These are phyloP conservation scores for Crepidodera aurea DNA, from an alignment of 2,888 invertebrate species.

Conservation along the genomic window DNA sequence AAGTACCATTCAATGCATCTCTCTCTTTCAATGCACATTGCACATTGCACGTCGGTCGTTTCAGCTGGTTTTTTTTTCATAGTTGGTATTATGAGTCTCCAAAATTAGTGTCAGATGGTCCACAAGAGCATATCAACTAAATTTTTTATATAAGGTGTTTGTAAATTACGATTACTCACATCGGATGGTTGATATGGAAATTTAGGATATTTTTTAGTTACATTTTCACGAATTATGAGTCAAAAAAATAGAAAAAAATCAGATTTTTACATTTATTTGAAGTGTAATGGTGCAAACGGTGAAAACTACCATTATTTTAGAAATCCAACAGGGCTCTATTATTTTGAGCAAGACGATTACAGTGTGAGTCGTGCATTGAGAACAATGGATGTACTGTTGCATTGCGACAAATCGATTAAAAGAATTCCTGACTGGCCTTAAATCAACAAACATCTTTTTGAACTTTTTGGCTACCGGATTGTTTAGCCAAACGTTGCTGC, in stretches of 20 bases:
- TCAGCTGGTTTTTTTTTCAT: conserved; percentile 4
- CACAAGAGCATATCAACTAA: conserved; percentile 18
- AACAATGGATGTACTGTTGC: conserved; percentile 20
- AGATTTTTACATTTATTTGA: too few relatives aligned
- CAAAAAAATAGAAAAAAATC: too few relatives aligned
- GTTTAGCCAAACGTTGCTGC: background rate
- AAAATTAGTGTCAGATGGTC: conserved; percentile 43
- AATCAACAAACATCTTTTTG: conserved; percentile 3
- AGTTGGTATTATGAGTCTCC: conserved; percentile 31
- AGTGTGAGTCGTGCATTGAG: conserved; percentile 1
- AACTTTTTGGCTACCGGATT: background rate
- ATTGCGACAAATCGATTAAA: conserved; percentile 23
- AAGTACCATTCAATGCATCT: conserved; percentile 14
- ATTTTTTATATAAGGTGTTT: background rate
- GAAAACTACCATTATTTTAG: background rate
- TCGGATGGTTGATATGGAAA: too few relatives aligned
- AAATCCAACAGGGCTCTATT: background rate
- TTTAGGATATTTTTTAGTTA: too few relatives aligned
- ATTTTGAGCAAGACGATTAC: conserved; percentile 3
- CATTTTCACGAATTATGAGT: too few relatives aligned
- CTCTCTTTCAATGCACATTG: background rate
- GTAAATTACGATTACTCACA: too few relatives aligned
- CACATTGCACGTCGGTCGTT: conserved; percentile 3
- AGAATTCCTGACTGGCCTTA: conserved; percentile 11
- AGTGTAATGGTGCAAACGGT: background rate